phyloP scores from a whole-genome alignment of 1,140 invertebrate genomes.

The Radopholus similis region DNA sequence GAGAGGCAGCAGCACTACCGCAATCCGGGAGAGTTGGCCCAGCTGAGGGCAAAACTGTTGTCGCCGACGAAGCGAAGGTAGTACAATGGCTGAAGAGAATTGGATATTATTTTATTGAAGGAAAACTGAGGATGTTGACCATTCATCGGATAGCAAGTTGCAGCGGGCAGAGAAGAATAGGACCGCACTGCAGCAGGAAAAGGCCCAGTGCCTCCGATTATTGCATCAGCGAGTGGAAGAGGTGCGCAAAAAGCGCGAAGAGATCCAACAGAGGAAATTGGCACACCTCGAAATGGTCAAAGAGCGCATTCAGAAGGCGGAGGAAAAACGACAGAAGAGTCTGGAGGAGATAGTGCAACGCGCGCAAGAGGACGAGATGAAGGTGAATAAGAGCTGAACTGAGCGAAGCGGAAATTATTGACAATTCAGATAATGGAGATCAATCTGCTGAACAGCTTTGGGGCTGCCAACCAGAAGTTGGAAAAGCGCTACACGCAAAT shows the following conservation, averaged over 20 bases:
- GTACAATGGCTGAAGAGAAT: not conserved
- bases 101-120: slow-evolving; percentile 11
- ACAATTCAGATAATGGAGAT: slow-evolving; percentile 35
- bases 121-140: slow-evolving; percentile 17
- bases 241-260: slow-evolving; percentile 27
- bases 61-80: slow-evolving; percentile 17
- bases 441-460: slow-evolving; percentile 41
- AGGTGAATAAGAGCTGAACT: slow-evolving; percentile 20
- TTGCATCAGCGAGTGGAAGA: slow-evolving; percentile 34
- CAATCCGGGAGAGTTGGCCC: slow-evolving; percentile 21
- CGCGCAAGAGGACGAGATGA: slow-evolving; percentile 46
- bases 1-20: slow-evolving; percentile 10
- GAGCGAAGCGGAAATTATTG: not conserved
- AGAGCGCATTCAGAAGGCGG: slow-evolving; percentile 37
- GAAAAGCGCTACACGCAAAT: slow-evolving; percentile 9
- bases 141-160: slow-evolving; percentile 3
- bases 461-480: slow-evolving; percentile 33
- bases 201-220: slow-evolving; percentile 31
- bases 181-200: slow-evolving; percentile 34
- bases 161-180: slow-evolving; percentile 49
- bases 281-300: slow-evolving; percentile 30
- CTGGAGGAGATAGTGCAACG: slow-evolving; percentile 41
- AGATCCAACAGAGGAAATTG: slow-evolving; percentile 33
- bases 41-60: slow-evolving; percentile 9
- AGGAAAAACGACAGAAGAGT: slow-evolving; percentile 48